phyloP scores from a whole-genome alignment of 2,888 invertebrate species.

The Andrena dorsata region DNA sequence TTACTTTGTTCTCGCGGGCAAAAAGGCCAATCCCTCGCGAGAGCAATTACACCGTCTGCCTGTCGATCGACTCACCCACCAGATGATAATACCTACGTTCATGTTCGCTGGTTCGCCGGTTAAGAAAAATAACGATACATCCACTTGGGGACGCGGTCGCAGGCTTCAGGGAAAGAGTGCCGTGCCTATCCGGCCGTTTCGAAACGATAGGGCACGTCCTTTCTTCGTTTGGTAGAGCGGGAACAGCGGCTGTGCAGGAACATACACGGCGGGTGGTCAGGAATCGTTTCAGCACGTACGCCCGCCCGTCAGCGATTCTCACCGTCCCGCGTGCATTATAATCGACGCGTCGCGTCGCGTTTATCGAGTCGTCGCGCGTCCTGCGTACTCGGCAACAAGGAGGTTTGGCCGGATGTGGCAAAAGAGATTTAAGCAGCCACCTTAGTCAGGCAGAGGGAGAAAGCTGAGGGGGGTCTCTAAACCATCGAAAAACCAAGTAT shows the following conservation, averaged over 20 bases:
- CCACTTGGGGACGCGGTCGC: neutral
- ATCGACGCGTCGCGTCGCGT: conserved; percentile 47
- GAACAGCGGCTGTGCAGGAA: neutral
- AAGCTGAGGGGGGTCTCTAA: too few species aligned
- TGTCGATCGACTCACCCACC: conserved; percentile 45
- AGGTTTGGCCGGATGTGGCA: too few species aligned
- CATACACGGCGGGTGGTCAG: conserved; percentile 48
- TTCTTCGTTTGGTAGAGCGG: neutral
- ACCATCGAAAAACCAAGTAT: neutral
- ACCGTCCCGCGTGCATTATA: conserved; percentile 56
- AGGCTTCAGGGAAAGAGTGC: neutral
- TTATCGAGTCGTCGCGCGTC: neutral
- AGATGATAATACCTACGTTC: neutral
- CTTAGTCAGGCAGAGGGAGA: too few species aligned
- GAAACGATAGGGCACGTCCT: neutral
- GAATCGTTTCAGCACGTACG: conserved; percentile 16
- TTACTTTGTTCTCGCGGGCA: conserved; percentile 8
- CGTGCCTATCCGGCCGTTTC: neutral
- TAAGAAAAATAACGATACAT: neutral
- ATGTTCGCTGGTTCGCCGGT: neutral
- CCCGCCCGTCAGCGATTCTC: conserved; percentile 19
- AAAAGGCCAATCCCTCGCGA: conserved; percentile 3
- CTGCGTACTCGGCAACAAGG: too few species aligned
- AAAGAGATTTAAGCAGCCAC: too few species aligned
- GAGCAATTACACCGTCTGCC: conserved; percentile 14